A percentile compares a stretch with the other conserved stretches of the same genome.
Conservation (phyloP, 2,113 vertebrate species). For the Columbina picui region DNA sequence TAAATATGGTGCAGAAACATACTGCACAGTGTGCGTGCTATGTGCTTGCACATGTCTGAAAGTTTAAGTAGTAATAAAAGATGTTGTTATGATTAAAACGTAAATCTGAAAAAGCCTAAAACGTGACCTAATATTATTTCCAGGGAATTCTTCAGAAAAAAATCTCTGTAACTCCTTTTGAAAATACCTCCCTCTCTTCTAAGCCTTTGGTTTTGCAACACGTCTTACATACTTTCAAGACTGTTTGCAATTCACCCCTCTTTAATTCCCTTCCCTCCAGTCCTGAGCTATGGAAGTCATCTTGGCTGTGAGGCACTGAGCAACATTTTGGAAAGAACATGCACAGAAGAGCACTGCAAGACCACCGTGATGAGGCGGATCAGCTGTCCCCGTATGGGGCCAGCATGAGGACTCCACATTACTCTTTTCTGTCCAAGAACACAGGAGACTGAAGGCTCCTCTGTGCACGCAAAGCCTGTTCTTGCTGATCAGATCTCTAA, state of each 20-base stretch:
- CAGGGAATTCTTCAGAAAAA: neutral
- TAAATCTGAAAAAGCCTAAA: neutral
- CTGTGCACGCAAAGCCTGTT: neutral
- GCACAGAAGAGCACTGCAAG: neutral
- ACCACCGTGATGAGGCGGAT: neutral
- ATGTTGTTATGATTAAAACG: neutral
- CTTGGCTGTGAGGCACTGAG: neutral
- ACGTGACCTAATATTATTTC: neutral
- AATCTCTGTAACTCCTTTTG: neutral
- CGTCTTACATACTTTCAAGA: neutral
- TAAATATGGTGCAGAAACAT: neutral
- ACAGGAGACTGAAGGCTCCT: neutral
- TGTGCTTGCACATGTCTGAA: slow-evolving; percentile 15
- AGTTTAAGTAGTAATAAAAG: neutral
- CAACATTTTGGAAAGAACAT: neutral
- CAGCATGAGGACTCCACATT: neutral
- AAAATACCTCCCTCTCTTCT: neutral
- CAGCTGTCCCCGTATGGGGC: neutral
- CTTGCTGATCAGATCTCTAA: neutral
- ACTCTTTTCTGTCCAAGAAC: neutral
- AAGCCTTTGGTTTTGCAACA: neutral
- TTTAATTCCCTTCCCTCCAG: neutral
- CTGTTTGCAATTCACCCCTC: neutral
- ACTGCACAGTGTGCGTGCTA: neutral
- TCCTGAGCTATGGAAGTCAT: neutral